A percentile compares a stretch with the other conserved stretches of the same genome.
Conservation (phyloP, 2,113 vertebrate species). For the Scomber japonicus region DNA sequence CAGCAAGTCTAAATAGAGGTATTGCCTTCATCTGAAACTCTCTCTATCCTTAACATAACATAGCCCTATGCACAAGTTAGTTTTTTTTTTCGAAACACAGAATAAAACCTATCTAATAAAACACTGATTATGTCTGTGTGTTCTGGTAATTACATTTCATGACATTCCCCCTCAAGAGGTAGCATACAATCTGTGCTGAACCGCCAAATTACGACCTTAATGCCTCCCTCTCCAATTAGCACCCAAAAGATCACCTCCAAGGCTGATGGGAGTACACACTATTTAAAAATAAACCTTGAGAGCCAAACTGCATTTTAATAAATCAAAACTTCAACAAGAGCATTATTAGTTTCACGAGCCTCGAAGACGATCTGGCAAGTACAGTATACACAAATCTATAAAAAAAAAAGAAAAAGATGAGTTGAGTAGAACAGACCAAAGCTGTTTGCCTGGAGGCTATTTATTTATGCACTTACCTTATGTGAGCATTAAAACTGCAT, state of each 20-base stretch:
- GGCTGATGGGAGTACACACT: slow-evolving; percentile 7
- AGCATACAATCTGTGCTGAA: slow-evolving; percentile 53
- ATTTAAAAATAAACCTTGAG: slow-evolving; percentile 27
- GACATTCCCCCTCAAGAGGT: slow-evolving; percentile 52
- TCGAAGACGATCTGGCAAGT: neutral
- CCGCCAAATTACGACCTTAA: slow-evolving; percentile 52
- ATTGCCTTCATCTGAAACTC: neutral
- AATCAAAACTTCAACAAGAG: slow-evolving; percentile 13
- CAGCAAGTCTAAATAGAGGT: neutral
- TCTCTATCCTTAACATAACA: neutral
- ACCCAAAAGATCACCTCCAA: slow-evolving; percentile 45
- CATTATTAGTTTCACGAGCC: neutral
- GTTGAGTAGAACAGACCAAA: neutral
- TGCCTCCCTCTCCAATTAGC: slow-evolving; percentile 54
- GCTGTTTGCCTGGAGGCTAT: neutral
- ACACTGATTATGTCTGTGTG: slow-evolving; percentile 57
- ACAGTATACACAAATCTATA: neutral
- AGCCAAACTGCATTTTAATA: slow-evolving; percentile 17
- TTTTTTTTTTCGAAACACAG: slow-evolving; percentile 6
- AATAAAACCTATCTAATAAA: slow-evolving; percentile 47
- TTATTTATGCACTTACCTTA: neutral
- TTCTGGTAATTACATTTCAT: slow-evolving; percentile 66
- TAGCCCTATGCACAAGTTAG: neutral
- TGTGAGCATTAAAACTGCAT: neutral
- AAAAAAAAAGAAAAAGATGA: neutral